Conservation (phyloP, 2,113 vertebrate genomes). For the Camelus dromedarius region DNA sequence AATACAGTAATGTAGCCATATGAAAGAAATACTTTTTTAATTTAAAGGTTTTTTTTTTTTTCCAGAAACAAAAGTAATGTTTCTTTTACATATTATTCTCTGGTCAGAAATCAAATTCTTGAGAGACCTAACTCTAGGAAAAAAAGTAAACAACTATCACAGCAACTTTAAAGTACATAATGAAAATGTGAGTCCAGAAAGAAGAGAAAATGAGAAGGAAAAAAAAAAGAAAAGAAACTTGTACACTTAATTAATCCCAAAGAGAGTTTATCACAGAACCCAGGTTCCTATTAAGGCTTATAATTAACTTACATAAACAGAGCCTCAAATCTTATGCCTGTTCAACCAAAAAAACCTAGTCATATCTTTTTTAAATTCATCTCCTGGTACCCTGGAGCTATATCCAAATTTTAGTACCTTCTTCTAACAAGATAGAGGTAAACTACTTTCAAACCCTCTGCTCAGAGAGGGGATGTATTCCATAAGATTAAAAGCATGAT, state of each 20-base stretch:
- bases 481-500: slow-evolving; percentile 15
- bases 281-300: slow-evolving; percentile 50
- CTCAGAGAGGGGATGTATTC: not conserved
- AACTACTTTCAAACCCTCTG: slow-evolving; percentile 34
- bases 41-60: slow-evolving; percentile 28
- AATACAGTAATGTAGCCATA: not conserved
- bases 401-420: slow-evolving; percentile 46
- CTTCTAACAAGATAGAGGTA: not conserved
- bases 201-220: not conserved
- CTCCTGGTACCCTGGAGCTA: not conserved
- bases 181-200: slow-evolving; percentile 44
- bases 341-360: slow-evolving; percentile 30
- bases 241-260: slow-evolving; percentile 50
- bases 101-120: slow-evolving; percentile 51
- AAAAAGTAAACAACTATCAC: slow-evolving; percentile 7
- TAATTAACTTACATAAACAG: slow-evolving; percentile 48
- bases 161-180: slow-evolving; percentile 37
- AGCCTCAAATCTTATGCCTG: not conserved
- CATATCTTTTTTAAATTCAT: slow-evolving; percentile 45
- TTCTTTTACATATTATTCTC: slow-evolving; percentile 28
- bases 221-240: not conserved
- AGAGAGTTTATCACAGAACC: slow-evolving; percentile 29
- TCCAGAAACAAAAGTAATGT: slow-evolving; percentile 21
- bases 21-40: slow-evolving; percentile 23
- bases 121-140: not conserved